These are phyloP conservation scores for Gymnosoma rotundatum DNA, from an alignment of 2,888 invertebrate genomes.

Conservation along the genomic window DNA sequence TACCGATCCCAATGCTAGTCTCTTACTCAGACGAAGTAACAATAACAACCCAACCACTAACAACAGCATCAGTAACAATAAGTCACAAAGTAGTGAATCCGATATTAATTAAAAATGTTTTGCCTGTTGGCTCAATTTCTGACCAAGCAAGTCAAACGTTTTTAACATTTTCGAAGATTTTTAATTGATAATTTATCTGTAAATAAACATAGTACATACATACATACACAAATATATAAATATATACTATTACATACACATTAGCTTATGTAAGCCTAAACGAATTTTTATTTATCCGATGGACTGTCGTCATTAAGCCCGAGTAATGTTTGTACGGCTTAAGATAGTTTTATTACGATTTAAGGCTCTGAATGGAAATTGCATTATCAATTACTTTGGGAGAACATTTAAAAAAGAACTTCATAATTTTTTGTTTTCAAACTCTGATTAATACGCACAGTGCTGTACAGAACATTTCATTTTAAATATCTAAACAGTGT, in stretches of 20 bases:
- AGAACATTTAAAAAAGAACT: no score
- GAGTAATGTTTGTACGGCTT: no score
- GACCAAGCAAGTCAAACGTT: slow-evolving; percentile 19
- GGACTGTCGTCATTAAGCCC: no score
- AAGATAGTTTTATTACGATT: no score
- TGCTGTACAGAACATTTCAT: no score
- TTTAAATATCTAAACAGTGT: no score
- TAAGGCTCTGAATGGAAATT: no score
- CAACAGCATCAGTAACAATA: slow-evolving; percentile 32
- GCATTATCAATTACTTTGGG: no score
- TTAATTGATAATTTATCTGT: slow-evolving; percentile 42
- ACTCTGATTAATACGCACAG: no score
- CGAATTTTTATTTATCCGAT: no score
- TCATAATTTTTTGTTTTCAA: no score
- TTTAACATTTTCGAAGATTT: slow-evolving; percentile 4
- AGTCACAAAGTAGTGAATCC: slow-evolving; percentile 40
- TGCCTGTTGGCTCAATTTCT: not conserved
- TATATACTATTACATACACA: slow-evolving; percentile 34
- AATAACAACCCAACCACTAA: slow-evolving; percentile 71
- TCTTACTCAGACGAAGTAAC: slow-evolving; percentile 79
- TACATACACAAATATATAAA: slow-evolving; percentile 16
- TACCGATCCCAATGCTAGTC: slow-evolving; percentile 81
- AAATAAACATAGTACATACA: slow-evolving; percentile 48
- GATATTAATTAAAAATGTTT: slow-evolving; percentile 54
- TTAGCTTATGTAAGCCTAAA: not conserved